phyloP scores from a whole-genome alignment of 1,140 invertebrate species.

The Samia ricini region DNA sequence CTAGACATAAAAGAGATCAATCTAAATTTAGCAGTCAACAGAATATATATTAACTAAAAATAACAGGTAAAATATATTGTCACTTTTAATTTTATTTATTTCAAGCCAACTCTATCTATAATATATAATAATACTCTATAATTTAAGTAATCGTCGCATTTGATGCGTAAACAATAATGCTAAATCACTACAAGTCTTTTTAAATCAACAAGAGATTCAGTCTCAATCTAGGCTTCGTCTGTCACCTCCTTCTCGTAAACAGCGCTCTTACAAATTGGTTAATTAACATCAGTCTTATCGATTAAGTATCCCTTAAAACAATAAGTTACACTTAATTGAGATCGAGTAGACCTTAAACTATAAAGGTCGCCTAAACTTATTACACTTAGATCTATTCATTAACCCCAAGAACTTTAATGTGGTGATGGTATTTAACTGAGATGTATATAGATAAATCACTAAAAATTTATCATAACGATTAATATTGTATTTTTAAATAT shows the following conservation, averaged over 20 bases:
- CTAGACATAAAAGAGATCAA: constrained; percentile 19
- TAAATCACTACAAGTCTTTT: too few relatives aligned
- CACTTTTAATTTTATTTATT: neutral
- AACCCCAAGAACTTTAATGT: neutral
- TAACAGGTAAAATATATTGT: neutral
- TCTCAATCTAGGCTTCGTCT: neutral
- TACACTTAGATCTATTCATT: neutral
- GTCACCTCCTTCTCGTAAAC: neutral
- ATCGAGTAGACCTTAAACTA: constrained; percentile 27
- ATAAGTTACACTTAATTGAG: constrained; percentile 35
- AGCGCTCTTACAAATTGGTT: neutral
- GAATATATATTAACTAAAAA: constrained; percentile 31
- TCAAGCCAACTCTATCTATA: neutral
- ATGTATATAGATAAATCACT: too few relatives aligned
- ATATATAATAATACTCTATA: neutral
- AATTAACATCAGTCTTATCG: constrained; percentile 43
- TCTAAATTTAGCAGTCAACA: constrained; percentile 44
- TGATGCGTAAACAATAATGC: neutral
- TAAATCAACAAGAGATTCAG: neutral
- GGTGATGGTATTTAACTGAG: too few relatives aligned
- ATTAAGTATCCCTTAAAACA: constrained; percentile 25
- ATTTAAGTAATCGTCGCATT: neutral
- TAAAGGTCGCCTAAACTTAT: constrained; percentile 18
- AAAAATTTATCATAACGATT: neutral
- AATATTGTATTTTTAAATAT: neutral